Evolutionary conservation across 2,888 invertebrate genomes (phyloP).

Genomic region (Phasia obesa): DNA sequence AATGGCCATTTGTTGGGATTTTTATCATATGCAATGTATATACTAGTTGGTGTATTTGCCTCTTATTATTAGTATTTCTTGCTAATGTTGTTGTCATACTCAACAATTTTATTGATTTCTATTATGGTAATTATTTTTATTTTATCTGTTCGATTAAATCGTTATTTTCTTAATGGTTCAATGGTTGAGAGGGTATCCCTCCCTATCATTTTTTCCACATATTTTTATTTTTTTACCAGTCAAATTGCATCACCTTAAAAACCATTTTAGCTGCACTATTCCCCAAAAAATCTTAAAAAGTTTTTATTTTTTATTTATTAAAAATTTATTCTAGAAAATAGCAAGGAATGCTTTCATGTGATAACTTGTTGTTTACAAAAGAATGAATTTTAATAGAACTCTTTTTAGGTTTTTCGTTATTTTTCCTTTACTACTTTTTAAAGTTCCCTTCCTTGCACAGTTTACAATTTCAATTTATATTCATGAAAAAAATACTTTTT

Average conservation of each 20-base stretch:
- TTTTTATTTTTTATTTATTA: too few species aligned
- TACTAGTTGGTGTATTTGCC: background rate
- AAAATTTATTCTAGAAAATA: too few species aligned
- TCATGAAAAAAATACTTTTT: background rate
- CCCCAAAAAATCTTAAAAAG: too few species aligned
- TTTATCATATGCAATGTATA: slow-evolving; percentile 45
- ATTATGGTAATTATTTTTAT: slow-evolving; percentile 55
- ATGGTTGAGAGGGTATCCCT: background rate
- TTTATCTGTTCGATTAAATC: slow-evolving; percentile 5
- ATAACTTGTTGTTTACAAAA: background rate
- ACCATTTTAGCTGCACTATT: too few species aligned
- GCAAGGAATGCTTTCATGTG: too few species aligned
- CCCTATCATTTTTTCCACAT: too few species aligned
- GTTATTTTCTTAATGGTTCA: background rate
- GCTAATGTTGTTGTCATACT: slow-evolving; percentile 42
- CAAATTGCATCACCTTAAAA: background rate
- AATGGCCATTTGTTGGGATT: slow-evolving; percentile 39
- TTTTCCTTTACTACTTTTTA: slow-evolving; percentile 1
- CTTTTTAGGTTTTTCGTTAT: slow-evolving; percentile 20
- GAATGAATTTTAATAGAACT: slow-evolving; percentile 54
- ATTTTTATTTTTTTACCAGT: too few species aligned
- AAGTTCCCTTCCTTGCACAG: background rate
- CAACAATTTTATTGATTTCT: slow-evolving; percentile 65
- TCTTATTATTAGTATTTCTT: slow-evolving; percentile 7
- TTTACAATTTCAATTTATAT: slow-evolving; percentile 4